These are phyloP conservation scores for Cyprinus carpio DNA, from an alignment of 2,113 vertebrate species.

Conservation along the genomic window DNA sequence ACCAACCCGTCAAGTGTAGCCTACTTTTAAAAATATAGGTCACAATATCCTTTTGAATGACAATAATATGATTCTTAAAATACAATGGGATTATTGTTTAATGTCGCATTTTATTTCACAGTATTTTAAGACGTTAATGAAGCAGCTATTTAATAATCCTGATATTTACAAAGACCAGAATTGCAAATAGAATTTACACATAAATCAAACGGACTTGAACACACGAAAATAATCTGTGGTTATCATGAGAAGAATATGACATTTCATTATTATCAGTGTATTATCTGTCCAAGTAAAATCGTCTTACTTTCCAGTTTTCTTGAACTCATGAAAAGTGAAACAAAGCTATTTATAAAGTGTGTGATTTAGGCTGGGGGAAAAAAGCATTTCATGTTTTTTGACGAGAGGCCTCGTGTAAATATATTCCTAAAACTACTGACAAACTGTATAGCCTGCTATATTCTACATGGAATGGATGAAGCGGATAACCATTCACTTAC, in stretches of 20 bases:
- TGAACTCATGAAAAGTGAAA: neutral
- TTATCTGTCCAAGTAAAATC: neutral
- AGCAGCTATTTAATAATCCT: neutral
- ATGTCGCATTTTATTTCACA: neutral
- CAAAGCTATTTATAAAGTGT: neutral
- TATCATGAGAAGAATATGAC: neutral
- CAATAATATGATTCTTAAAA: neutral
- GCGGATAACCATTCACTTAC: constrained; percentile 67
- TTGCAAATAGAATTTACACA: neutral
- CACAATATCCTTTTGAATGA: neutral
- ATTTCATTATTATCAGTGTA: neutral
- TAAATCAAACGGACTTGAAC: neutral
- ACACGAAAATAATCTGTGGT: neutral
- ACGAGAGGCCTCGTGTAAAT: constrained; percentile 13
- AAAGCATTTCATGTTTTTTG: neutral
- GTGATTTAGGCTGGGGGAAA: neutral
- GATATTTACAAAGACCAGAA: neutral
- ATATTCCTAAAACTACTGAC: neutral
- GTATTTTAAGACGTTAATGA: neutral
- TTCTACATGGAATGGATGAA: neutral
- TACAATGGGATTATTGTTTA: neutral
- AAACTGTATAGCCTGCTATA: neutral
- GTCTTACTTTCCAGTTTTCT: neutral
- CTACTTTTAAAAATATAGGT: neutral
- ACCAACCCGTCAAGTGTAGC: neutral